A percentile compares a stretch with the other conserved stretches of the same genome.
Evolutionary conservation across 1,140 invertebrate genomes (phyloP).

Genomic region (Bradynema listronoti): DNA sequence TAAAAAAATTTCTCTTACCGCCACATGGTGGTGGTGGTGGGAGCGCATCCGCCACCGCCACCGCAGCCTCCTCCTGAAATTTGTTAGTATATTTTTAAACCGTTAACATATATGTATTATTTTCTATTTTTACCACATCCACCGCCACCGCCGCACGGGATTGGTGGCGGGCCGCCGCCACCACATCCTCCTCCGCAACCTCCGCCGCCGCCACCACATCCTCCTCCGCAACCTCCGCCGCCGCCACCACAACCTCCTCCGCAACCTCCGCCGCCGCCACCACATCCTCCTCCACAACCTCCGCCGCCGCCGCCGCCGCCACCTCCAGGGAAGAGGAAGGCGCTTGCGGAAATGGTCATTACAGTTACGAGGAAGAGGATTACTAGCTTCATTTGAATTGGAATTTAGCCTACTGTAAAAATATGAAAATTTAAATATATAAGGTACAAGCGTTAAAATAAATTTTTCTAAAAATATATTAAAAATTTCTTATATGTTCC

Average conservation of each 20-base stretch:
- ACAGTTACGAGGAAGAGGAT: neutral
- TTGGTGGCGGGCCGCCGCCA: neutral
- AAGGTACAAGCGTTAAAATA: neutral
- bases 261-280: neutral
- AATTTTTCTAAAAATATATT: too few relatives aligned
- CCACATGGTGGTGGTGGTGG: too few relatives aligned
- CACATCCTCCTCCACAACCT: neutral
- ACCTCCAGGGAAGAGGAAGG: slow-evolving; percentile 3
- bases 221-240: too few relatives aligned
- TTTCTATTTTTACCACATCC: neutral
- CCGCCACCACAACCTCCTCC: too few relatives aligned
- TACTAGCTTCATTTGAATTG: neutral
- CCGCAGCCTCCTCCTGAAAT: too few relatives aligned
- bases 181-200: too few relatives aligned
- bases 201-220: too few relatives aligned
- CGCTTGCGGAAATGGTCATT: neutral
- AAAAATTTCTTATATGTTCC: too few relatives aligned
- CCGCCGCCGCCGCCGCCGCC: slow-evolving; percentile 1
- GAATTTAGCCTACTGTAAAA: neutral
- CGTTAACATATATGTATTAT: too few relatives aligned
- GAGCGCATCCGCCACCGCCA: too few relatives aligned
- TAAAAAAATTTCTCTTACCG: too few relatives aligned
- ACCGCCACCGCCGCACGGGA: slow-evolving; percentile 2
- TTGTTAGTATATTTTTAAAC: too few relatives aligned
- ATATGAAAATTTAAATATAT: neutral